phyloP scores from a whole-genome alignment of 2,888 invertebrate species.

The Calameuta filiformis region DNA sequence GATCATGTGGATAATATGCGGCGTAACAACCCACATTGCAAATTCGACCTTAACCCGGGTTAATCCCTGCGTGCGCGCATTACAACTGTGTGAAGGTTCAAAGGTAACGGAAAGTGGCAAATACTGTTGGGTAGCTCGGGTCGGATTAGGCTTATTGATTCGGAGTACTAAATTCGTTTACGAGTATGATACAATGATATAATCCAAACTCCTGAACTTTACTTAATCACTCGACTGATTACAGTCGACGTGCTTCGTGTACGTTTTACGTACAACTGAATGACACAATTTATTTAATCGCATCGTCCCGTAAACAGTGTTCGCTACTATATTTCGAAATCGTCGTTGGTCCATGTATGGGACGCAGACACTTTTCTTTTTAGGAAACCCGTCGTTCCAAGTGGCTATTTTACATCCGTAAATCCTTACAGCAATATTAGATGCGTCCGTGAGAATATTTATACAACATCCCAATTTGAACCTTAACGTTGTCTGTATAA shows the following conservation, averaged over 20 bases:
- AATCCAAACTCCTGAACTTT: neutral
- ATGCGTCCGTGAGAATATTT: no score
- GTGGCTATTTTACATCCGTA: no score
- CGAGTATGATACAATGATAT: neutral
- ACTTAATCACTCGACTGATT: neutral
- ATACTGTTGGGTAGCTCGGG: neutral
- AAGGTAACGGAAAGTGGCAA: neutral
- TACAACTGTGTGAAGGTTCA: neutral
- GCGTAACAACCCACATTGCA: neutral
- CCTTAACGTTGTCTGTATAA: no score
- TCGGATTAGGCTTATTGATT: neutral
- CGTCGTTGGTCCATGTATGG: neutral
- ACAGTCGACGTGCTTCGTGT: neutral
- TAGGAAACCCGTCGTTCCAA: no score
- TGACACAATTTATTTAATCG: neutral
- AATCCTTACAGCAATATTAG: no score
- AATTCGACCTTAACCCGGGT: neutral
- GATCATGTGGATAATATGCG: neutral
- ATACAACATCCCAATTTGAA: no score
- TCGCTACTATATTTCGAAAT: neutral
- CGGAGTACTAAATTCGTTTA: neutral
- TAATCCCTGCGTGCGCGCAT: neutral
- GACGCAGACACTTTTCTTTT: neutral
- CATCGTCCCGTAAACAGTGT: no score
- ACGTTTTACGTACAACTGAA: neutral